These are phyloP conservation scores for Toxotes jaculatrix DNA, from an alignment of 2,113 vertebrate species.

Conservation along the genomic window DNA sequence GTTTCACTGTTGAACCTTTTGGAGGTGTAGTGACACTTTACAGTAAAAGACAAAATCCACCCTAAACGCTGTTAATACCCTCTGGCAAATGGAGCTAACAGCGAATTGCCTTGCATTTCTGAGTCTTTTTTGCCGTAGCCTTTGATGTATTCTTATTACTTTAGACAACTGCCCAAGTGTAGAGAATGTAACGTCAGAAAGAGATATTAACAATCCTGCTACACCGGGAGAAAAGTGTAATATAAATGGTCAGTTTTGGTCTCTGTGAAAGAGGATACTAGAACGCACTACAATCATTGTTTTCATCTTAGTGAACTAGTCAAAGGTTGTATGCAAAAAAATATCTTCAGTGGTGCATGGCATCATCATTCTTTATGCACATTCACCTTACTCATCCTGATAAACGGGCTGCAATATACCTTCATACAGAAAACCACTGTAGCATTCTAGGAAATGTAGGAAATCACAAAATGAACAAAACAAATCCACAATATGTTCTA, in stretches of 20 bases:
- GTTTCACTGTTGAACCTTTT: conserved; percentile 55
- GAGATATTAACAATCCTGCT: not conserved
- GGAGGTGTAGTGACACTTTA: conserved; percentile 45
- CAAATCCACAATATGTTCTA: not conserved
- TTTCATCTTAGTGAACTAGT: not conserved
- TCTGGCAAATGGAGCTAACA: conserved; percentile 15
- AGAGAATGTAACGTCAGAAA: not conserved
- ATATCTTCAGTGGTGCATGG: not conserved
- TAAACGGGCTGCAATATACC: not conserved
- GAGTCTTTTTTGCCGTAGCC: not conserved
- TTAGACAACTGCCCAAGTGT: not conserved
- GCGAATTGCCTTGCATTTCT: not conserved
- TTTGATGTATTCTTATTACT: conserved; percentile 2
- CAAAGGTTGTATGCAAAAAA: not conserved
- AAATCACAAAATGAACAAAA: not conserved
- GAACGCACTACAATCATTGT: not conserved
- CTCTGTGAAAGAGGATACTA: not conserved
- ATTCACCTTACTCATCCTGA: not conserved
- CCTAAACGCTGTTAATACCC: conserved; percentile 9
- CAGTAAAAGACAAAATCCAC: conserved; percentile 36
- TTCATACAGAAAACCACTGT: not conserved
- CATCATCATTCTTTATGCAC: not conserved
- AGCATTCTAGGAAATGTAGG: not conserved
- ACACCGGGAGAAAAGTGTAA: not conserved
- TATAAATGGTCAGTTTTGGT: not conserved